A percentile compares a stretch with the other conserved stretches of the same genome.
Evolutionary conservation across 2,888 invertebrate species (phyloP).

Genomic region (Podotricha telesiphe): DNA sequence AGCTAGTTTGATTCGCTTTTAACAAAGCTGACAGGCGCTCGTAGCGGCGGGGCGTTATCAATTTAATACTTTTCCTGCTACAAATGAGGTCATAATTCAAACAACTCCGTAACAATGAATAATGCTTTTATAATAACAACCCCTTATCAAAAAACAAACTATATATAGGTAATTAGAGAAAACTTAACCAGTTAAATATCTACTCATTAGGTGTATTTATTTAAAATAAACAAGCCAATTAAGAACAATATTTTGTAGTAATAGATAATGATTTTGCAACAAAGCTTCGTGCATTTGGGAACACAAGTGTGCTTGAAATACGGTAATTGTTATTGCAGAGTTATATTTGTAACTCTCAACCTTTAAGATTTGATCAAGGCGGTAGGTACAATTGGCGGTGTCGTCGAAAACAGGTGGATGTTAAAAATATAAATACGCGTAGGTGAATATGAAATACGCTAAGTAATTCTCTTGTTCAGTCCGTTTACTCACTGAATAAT

Average conservation of each 20-base stretch:
- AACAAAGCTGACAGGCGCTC: conserved; percentile 44
- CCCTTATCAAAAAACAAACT: conserved; percentile 27
- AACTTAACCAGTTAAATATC: neutral
- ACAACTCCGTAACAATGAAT: conserved; percentile 55
- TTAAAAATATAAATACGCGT: conserved; percentile 17
- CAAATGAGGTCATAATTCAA: conserved; percentile 80
- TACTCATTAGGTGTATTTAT: conserved; percentile 3
- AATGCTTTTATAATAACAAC: conserved; percentile 20
- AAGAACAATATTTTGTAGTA: conserved; percentile 7
- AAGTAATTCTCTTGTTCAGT: conserved; percentile 30
- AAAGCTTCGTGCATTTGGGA: conserved; percentile 27
- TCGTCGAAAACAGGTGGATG: conserved; percentile 31
- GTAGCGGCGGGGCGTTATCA: conserved; percentile 66
- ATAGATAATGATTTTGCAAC: conserved; percentile 8
- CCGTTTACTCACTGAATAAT: conserved; percentile 71
- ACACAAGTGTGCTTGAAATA: conserved; percentile 13
- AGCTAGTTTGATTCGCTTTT: neutral
- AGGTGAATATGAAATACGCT: neutral
- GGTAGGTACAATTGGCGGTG: conserved; percentile 36
- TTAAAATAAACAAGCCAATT: conserved; percentile 21
- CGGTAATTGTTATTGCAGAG: conserved; percentile 46
- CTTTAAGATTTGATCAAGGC: conserved; percentile 40
- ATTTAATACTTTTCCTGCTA: conserved; percentile 79
- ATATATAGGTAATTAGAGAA: conserved; percentile 7
- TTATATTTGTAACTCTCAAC: conserved; percentile 42